Evolutionary conservation across 2,888 invertebrate genomes (phyloP), one percentile per base, ranked within the genome.

Genomic region (Sinopyrophorus schimmeli): DNA sequence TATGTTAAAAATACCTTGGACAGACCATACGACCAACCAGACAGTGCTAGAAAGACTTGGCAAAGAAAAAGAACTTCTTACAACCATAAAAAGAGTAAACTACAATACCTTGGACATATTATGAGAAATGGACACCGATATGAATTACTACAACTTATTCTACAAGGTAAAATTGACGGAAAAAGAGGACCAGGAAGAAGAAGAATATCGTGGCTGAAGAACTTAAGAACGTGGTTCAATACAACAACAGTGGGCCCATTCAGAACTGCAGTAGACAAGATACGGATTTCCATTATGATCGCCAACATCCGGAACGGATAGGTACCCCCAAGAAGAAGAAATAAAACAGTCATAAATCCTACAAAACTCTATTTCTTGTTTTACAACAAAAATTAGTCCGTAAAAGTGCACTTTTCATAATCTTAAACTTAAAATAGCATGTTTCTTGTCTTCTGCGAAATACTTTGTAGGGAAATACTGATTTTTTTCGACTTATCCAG

Each of bases 1-100:
- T 9, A 40, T 44, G 5, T 10, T 39, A 7, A 21, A 18, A 37
- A 46, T 46, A 7, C 20, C 31, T 6, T 42, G 46, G 37, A 14
- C 11, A 2, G 43, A 43, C n/a, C 21, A 43, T 10, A 16, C 15
- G 2, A 28, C 31, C 3, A 46, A 41, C 12, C 28, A 40, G 3
- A 24, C 21, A 11, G 46, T 41, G 2, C 46, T 46, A 6, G 27
- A 38, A 24, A 28, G 31, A 18, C 4, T 38, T 9, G n/a, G 3
- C n/a, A 41, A 31, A 17, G 40, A 21, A 37, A 10, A 15, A n/a
- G n/a, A n/a, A n/a, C n/a, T n/a, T n/a, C n/a, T n/a, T n/a, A n/a
- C n/a, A n/a, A n/a, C n/a, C n/a, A n/a, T n/a, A n/a, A n/a, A n/a
- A n/a, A n/a, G 9, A 23, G 4, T n/a, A 14, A 37, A 9, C 14